Base-by-base conservation (phyloP, 1,140 invertebrate species). In the Drosophila bifasciata region DNA sequence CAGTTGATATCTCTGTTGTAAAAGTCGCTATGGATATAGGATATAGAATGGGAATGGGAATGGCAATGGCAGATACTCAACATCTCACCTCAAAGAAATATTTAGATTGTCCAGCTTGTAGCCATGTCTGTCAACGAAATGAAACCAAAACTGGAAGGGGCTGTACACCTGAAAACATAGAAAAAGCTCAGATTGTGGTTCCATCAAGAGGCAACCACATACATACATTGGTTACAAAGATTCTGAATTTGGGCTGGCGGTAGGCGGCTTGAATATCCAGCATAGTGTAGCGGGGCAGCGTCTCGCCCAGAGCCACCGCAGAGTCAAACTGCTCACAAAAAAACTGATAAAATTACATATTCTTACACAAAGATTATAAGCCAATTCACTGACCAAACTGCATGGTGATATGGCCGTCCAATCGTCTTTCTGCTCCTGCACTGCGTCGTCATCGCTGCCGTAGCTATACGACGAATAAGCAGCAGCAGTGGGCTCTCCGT, bases 131-230 rank as follows among this genome's bases (percentile, higher is more conserved):
- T 13, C 7, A 1, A 13, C 36, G 1, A 71, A 41, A 11, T 61
- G 70, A 3, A 81, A 83, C 79, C 79, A 81, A 15, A 81, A 81
- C 15, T 81, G 79, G 62, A 83, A 81, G 0, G 79, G 79, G 3
- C 55, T 64, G 9, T 78, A 81, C 0, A 67, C 23, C 76, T 79
- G 7, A 9, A 23, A 40, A 7, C 3, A 4, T 5, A 25, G 3
- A 21, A 17, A 41, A 13, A 8, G 2, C 7, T 9, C 6, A 6
- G n/a, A 16, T 40, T 28, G 8, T 9, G 28, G 8, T 28, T 28
- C 28, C 8, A n/a, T 28, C 28, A 28, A 28, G 8, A 28, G 28
- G 28, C 8, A 28, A 15, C 1, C 3, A 36, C 3, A n/a, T 17
- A 39, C 28, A 21, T n/a, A 76, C 72, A 21, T 79, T 41, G 3